Conservation (phyloP, 2,113 vertebrate species). For the Ceyx margarethae region DNA sequence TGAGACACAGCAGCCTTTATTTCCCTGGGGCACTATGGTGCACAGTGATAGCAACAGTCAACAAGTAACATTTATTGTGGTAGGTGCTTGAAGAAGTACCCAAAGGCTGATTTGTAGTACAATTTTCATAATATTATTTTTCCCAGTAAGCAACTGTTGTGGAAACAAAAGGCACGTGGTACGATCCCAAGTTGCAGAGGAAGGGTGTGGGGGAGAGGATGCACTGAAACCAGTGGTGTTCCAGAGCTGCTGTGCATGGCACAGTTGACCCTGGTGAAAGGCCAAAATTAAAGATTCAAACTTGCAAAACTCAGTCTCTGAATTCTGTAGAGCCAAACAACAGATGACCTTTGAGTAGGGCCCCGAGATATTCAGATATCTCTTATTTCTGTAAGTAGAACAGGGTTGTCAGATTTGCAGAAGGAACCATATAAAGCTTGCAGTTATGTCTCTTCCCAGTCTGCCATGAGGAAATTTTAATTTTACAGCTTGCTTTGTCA, state of each 20-base stretch:
- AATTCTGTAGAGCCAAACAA: not conserved
- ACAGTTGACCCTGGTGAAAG: accelerated
- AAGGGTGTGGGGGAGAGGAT: not conserved
- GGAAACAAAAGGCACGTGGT: not conserved
- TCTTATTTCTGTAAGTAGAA: not conserved
- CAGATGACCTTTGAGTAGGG: not conserved
- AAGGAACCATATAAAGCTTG: not conserved
- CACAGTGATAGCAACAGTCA: not conserved
- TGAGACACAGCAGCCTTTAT: not conserved
- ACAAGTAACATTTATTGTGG: not conserved
- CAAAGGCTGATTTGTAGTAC: not conserved
- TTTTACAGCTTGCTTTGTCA: not conserved
- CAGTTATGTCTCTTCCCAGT: not conserved
- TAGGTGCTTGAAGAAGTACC: not conserved
- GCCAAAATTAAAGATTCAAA: not conserved
- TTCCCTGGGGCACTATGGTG: not conserved
- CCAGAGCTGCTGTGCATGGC: not conserved
- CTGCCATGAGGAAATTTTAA: not conserved
- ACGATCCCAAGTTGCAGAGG: not conserved
- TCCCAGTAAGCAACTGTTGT: not conserved
- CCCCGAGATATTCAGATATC: not conserved
- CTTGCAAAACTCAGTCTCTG: not conserved
- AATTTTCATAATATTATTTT: not conserved
- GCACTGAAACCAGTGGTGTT: not conserved
- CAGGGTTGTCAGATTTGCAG: not conserved